Percentiles rank a stretch among this genome's conserved stretches.
Evolutionary conservation across 2,888 invertebrate genomes (phyloP).

Genomic region (Lymantria dispar): DNA sequence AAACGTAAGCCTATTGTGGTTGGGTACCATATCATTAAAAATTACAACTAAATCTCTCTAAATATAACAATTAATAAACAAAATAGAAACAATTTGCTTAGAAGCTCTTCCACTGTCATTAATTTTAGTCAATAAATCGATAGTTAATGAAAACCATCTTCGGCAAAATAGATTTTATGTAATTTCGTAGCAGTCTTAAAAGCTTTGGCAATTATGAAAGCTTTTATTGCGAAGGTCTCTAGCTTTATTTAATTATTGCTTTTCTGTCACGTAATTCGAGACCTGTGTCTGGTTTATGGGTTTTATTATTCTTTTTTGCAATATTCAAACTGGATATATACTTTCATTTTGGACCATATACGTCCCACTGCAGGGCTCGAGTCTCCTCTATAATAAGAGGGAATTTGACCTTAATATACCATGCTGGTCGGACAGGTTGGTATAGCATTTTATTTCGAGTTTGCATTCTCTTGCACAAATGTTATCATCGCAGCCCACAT

Average conservation of each 20-base stretch:
- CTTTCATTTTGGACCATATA: too few species aligned
- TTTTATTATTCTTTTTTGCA: too few species aligned
- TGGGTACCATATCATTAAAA: neutral
- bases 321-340: too few species aligned
- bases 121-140: too few species aligned
- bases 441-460: too few species aligned
- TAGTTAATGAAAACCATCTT: neutral
- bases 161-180: neutral
- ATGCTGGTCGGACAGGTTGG: too few species aligned
- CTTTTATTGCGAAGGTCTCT: neutral
- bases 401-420: too few species aligned
- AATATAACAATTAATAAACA: neutral
- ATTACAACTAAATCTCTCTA: neutral
- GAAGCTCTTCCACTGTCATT: neutral
- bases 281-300: neutral
- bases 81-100: neutral
- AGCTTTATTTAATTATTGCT: neutral
- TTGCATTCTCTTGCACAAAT: too few species aligned
- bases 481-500: too few species aligned
- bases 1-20: too few species aligned
- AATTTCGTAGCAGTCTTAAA: constrained; percentile 14
- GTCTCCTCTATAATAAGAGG: too few species aligned
- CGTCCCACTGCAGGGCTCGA: too few species aligned
- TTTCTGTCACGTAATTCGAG: neutral
- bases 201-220: neutral